A percentile compares a stretch with the other conserved stretches of the same genome.
Conservation (phyloP, 1,140 invertebrate species). For the Drosophila pachea region DNA sequence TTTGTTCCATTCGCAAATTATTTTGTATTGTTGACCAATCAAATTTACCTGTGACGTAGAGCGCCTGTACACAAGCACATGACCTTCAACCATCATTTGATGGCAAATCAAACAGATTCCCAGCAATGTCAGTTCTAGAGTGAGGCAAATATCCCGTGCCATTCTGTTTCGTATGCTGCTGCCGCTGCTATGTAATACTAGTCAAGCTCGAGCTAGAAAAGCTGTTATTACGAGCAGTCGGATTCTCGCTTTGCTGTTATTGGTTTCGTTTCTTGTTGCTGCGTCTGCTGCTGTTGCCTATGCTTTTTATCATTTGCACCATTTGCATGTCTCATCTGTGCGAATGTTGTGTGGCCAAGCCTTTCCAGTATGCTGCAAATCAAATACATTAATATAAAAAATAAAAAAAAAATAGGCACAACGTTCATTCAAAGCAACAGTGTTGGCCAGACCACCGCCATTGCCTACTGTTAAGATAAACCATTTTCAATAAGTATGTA, state of each 20-base stretch:
- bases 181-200: slow-evolving; percentile 13
- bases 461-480: slow-evolving; percentile 62
- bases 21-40: not conserved
- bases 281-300: slow-evolving; percentile 46
- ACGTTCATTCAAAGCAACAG: slow-evolving; percentile 45
- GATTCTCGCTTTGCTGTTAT: slow-evolving; percentile 39
- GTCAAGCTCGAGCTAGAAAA: slow-evolving; percentile 13
- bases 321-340: slow-evolving; percentile 71
- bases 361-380: slow-evolving; percentile 26
- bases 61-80: slow-evolving; percentile 65
- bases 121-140: slow-evolving; percentile 45
- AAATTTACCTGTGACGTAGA: slow-evolving; percentile 55
- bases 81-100: slow-evolving; percentile 41
- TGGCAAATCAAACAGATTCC: slow-evolving; percentile 54
- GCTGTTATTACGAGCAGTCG: slow-evolving; percentile 10
- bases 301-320: slow-evolving; percentile 53
- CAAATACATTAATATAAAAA: slow-evolving; percentile 35
- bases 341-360: slow-evolving; percentile 3
- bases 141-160: slow-evolving; percentile 43
- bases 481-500: slow-evolving; percentile 21
- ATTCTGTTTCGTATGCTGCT: slow-evolving; percentile 32
- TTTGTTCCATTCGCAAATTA: not conserved
- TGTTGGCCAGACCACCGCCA: slow-evolving; percentile 22
- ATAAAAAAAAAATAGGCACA: slow-evolving; percentile 22
- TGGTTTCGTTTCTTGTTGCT: slow-evolving; percentile 42